Evolutionary conservation across 2,113 vertebrate genomes (phyloP).

Genomic region (Lycocorax pyrrhopterus): DNA sequence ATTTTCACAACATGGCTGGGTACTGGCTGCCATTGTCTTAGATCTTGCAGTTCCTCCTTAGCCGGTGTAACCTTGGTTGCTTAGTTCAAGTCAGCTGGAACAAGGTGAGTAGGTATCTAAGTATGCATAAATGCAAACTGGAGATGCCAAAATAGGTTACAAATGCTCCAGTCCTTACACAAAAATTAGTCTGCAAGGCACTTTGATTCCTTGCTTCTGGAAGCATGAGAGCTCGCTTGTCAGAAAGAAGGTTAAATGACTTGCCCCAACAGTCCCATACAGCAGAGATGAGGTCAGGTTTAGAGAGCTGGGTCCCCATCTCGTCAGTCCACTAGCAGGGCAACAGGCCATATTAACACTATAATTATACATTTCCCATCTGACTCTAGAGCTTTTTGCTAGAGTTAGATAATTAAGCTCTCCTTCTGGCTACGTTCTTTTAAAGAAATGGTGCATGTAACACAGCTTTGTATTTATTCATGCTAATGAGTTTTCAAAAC

Average conservation of each 20-base stretch:
- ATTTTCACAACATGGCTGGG: not conserved
- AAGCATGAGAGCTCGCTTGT: not conserved
- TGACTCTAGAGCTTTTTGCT: not conserved
- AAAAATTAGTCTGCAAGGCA: not conserved
- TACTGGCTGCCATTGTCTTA: not conserved
- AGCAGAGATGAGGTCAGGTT: not conserved
- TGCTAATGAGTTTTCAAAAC: slow-evolving; percentile 29
- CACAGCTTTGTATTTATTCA: slow-evolving; percentile 46
- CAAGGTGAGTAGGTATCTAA: not conserved
- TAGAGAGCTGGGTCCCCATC: not conserved
- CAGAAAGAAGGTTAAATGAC: not conserved
- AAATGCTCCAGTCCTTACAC: not conserved
- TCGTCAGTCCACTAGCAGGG: not conserved
- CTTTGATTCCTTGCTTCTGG: not conserved
- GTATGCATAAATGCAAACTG: not conserved
- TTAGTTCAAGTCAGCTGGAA: not conserved
- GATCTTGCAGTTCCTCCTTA: not conserved
- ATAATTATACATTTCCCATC: not conserved
- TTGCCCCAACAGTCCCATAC: not conserved
- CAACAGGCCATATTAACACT: not conserved
- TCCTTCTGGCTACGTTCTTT: not conserved
- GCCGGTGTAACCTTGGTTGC: not conserved
- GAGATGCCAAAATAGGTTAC: not conserved
- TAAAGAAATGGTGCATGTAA: slow-evolving; percentile 9
- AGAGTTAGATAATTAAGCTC: slow-evolving; percentile 20